Evolutionary conservation across 2,797 vertebrate species (phyloP), one percentile per base, ranked within the genome.

Genomic region (Neosilurus mollespiculum): DNA sequence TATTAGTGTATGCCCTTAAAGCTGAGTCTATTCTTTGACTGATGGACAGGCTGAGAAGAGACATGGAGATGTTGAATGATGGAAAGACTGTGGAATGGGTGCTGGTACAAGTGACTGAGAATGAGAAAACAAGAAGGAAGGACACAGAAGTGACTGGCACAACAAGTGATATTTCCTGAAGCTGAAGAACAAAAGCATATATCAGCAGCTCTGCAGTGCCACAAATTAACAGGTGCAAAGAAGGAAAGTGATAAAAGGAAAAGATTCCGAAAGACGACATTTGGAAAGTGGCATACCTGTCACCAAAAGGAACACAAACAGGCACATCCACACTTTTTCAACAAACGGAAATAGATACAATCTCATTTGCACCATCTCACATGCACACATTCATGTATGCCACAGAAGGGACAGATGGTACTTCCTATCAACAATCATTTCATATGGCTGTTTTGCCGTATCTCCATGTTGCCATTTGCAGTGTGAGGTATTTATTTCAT

Each of bases 401-500:
- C 58, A 78, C 64, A 82, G 69, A 79, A 80, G 81, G 61, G 81
- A 83, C 88, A 83, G 86, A 75, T 88, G 88, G 88, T 87, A 88
- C 85, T 87, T 88, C 84, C 83, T 86, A 86, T 87, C 84, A 85
- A 85, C 79, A 43, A 59, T 24, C 56, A 64, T 75, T 78, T 82
- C 64, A 81, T 80, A 69, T 26, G 81, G 78, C 75, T 77, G 81
- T 83, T 78, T 86, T 83, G 71, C 53, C 53, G 71, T 81, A 86
- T 82, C 62, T 71, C 76, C 78, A 58, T 79, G 82, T 75, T 75
- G 51, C 73, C 84, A 82, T 83, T 83, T 86, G 86, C 83, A 73
- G 56, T 53, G 56, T 81, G 80, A 83, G 88, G 84, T 88, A 86
- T 85, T 87, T 87, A 88, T 86, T 87, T 83, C 75, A 61, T 84